These are phyloP conservation scores for Perognathus longimembris DNA, from an alignment of 2,113 vertebrate species.

Conservation along the genomic window DNA sequence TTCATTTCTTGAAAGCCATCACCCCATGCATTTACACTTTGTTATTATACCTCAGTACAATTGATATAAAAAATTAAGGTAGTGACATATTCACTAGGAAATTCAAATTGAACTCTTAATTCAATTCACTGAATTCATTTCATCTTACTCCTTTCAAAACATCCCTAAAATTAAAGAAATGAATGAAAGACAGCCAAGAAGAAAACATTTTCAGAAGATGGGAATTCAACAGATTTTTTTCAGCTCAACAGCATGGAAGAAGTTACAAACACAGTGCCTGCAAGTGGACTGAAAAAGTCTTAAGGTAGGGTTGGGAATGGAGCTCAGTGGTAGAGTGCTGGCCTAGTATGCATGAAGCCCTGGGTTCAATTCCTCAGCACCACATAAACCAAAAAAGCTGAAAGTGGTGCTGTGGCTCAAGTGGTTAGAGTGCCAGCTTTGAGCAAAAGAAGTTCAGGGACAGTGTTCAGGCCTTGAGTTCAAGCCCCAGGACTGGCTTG, in stretches of 20 bases:
- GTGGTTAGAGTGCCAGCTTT: too few relatives aligned
- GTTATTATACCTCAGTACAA: constrained; percentile 16
- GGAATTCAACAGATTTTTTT: constrained; percentile 44
- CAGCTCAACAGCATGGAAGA: neutral
- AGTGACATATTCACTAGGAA: constrained; percentile 16
- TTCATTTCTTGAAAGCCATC: constrained; percentile 15
- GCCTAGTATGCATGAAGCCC: too few relatives aligned
- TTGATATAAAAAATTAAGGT: neutral
- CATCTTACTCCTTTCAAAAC: neutral
- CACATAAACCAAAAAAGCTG: too few relatives aligned
- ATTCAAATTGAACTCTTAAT: neutral
- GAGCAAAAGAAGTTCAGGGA: too few relatives aligned
- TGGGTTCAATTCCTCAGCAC: too few relatives aligned
- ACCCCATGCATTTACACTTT: neutral
- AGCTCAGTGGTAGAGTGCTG: too few relatives aligned
- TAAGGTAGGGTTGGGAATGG: too few relatives aligned
- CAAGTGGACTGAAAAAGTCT: constrained; percentile 8
- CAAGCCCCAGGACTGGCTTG: too few relatives aligned
- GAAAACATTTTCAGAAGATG: neutral
- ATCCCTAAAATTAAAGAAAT: constrained; percentile 31
- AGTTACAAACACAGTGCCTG: neutral
- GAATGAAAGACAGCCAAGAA: constrained; percentile 1
- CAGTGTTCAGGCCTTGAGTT: too few relatives aligned
- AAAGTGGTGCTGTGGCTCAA: too few relatives aligned
- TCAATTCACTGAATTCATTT: constrained; percentile 7